A percentile compares a stretch with the other conserved stretches of the same genome.
Evolutionary conservation across 2,888 invertebrate species (phyloP).

Genomic region (Pyrochroa serraticornis): DNA sequence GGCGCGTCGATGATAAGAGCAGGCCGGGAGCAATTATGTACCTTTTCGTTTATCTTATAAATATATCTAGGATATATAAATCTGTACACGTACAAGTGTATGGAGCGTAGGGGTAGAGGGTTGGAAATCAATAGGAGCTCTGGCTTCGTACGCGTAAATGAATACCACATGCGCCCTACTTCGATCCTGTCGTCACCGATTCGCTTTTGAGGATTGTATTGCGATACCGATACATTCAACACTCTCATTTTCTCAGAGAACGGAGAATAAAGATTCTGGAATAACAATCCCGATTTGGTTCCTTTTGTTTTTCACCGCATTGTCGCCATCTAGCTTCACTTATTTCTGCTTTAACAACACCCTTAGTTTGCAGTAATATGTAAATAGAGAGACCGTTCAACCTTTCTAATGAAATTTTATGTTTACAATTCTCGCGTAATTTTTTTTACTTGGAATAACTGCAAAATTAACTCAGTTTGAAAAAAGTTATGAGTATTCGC

Average conservation of each 20-base stretch:
- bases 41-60: conserved; percentile 37
- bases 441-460: too few relatives aligned
- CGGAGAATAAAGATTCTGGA: conserved; percentile 34
- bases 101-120: conserved; percentile 39
- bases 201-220: conserved; percentile 44
- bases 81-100: conserved; percentile 42
- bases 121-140: conserved; percentile 48
- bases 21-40: conserved; percentile 33
- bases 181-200: conserved; percentile 43
- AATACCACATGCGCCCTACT: conserved; percentile 51
- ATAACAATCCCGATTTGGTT: conserved; percentile 32
- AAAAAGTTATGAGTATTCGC: too few relatives aligned
- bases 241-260: conserved; percentile 36
- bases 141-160: conserved; percentile 51
- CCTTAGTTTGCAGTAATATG: conserved; percentile 17
- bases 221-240: conserved; percentile 36
- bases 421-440: conserved; percentile 14
- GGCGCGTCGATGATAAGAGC: conserved; percentile 28
- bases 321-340: conserved; percentile 18
- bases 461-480: too few relatives aligned
- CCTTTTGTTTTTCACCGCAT: conserved; percentile 24
- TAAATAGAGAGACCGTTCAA: conserved; percentile 19
- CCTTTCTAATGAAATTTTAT: conserved; percentile 29
- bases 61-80: conserved; percentile 40
- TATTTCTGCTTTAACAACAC: conserved; percentile 22